Percentiles rank a stretch among this genome's conserved stretches.
These are phyloP conservation scores for Larimichthys polyactis DNA, from an alignment of 2,113 vertebrate genomes.

Conservation along the genomic window DNA sequence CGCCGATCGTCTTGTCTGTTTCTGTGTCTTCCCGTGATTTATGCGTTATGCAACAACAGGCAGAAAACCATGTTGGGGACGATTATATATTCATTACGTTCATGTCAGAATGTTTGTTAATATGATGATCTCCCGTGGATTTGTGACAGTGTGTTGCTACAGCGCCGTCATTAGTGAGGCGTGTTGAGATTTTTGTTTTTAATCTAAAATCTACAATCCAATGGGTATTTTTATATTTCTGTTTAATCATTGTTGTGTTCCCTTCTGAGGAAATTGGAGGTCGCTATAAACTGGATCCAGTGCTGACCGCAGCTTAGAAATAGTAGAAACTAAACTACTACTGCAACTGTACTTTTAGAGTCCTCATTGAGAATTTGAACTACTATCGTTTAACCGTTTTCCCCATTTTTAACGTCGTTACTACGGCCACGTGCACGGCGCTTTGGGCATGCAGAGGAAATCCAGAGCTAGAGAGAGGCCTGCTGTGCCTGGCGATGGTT, in stretches of 20 bases:
- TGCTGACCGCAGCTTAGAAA: constrained; percentile 5
- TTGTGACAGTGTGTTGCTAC: no score
- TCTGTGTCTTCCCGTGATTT: constrained; percentile 25
- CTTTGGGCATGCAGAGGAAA: neutral
- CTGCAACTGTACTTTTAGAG: neutral
- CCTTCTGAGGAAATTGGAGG: neutral
- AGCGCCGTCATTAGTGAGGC: no score
- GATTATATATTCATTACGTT: neutral
- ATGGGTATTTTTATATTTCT: no score
- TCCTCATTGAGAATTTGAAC: no score
- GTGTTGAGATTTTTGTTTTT: no score
- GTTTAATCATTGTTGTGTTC: neutral
- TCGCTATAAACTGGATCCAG: neutral
- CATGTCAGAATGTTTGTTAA: constrained; percentile 29
- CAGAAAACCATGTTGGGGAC: constrained; percentile 2
- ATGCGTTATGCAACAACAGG: constrained; percentile 26
- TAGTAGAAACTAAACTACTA: no score
- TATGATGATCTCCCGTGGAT: neutral
- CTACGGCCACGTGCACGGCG: no score
- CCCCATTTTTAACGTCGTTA: no score
- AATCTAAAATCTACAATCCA: no score
- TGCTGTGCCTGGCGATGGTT: neutral
- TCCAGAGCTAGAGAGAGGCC: neutral
- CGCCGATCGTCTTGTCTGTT: neutral
- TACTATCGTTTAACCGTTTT: no score